Conservation (phyloP, 2,888 invertebrate genomes). For the Ernsta delagoae region DNA sequence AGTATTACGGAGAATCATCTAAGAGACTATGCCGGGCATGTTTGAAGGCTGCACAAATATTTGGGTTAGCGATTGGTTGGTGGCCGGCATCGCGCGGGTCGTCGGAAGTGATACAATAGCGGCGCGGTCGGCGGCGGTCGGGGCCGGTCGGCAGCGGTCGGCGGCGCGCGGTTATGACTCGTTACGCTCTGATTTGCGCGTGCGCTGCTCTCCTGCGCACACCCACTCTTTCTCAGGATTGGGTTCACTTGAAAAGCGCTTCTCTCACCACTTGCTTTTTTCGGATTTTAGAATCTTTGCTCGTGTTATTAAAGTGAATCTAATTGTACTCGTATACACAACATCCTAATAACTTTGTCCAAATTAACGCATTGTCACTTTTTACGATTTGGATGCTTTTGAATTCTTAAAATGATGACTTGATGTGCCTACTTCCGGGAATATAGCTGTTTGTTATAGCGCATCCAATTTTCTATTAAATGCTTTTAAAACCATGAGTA, state of each 20-base stretch:
- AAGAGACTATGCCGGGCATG: too few relatives aligned
- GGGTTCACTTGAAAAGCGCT: neutral
- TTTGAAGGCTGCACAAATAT: too few relatives aligned
- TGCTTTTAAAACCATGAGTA: too few relatives aligned
- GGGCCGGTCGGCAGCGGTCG: too few relatives aligned
- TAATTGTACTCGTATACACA: neutral
- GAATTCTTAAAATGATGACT: too few relatives aligned
- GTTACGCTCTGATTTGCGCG: slow-evolving; percentile 45
- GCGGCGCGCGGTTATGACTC: slow-evolving; percentile 34
- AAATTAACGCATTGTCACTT: neutral
- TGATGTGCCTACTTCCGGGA: neutral
- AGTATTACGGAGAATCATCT: too few relatives aligned
- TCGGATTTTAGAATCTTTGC: neutral
- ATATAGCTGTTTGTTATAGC: neutral
- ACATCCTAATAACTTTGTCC: neutral
- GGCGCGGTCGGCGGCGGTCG: neutral
- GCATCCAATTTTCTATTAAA: neutral
- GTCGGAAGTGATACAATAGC: slow-evolving; percentile 30
- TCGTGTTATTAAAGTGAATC: neutral
- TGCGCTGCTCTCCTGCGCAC: slow-evolving; percentile 31
- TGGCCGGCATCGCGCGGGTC: slow-evolving; percentile 18
- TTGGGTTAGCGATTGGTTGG: too few relatives aligned
- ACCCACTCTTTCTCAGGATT: slow-evolving; percentile 17
- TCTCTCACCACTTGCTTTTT: neutral
- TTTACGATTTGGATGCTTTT: too few relatives aligned